Evolutionary conservation across 2,113 vertebrate species (phyloP).

Genomic region (Notothenia coriiceps): DNA sequence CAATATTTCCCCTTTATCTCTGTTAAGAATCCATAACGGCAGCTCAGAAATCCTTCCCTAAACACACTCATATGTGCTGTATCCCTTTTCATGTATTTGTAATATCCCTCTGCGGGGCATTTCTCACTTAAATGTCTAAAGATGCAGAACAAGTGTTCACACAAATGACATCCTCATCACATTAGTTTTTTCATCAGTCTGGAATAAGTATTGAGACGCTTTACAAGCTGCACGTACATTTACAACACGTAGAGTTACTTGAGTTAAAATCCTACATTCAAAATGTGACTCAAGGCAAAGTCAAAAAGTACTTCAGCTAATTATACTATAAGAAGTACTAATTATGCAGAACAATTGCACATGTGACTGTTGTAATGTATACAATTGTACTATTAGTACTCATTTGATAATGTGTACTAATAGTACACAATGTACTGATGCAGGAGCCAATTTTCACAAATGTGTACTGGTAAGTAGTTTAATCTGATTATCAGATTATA

Average conservation of each 20-base stretch:
- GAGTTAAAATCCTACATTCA: not conserved
- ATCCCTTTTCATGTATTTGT: not conserved
- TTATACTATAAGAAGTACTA: not conserved
- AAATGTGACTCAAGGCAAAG: not conserved
- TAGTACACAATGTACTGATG: too few relatives aligned
- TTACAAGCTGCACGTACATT: not conserved
- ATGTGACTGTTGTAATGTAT: not conserved
- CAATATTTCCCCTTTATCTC: not conserved
- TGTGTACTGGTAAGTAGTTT: not conserved
- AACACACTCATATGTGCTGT: not conserved
- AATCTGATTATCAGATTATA: not conserved
- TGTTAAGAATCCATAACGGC: not conserved
- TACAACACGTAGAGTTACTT: not conserved
- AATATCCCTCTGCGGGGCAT: not conserved
- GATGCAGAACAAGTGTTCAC: not conserved
- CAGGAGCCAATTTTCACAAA: not conserved
- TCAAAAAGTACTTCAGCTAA: not conserved
- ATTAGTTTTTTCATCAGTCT: too few relatives aligned
- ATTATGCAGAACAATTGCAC: not conserved
- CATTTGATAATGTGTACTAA: not conserved
- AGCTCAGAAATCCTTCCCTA: not conserved
- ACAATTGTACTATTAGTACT: not conserved
- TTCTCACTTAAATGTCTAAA: not conserved
- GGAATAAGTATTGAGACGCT: not conserved
- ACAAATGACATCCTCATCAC: not conserved